Evolutionary conservation across 2,888 invertebrate genomes (phyloP), one percentile per base, ranked within the genome.

Genomic region (Acanthococcus lagerstroemiae): DNA sequence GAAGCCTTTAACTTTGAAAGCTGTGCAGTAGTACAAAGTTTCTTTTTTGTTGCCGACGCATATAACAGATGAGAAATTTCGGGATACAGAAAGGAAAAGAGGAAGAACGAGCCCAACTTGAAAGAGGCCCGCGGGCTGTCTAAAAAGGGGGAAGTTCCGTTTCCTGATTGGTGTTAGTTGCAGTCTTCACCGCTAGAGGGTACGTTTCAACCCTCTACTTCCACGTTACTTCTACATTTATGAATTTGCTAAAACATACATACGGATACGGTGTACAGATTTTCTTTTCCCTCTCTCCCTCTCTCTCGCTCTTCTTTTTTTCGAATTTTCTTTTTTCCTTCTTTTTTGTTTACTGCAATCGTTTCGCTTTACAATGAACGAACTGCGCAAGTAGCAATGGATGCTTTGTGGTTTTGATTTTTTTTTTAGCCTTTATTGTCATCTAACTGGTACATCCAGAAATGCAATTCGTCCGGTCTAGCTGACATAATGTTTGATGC

Each of bases 141-240:
- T 12, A 27, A 52, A 61, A 61, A 61, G 61, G 50, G 57, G 61
- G 61, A 61, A 61, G 61, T 61, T 61, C 61, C 61, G 61, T 50
- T 61, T 61, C 61, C 61, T 61, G 61, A 61, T 61, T 61, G 61
- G 61, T 61, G 61, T 61, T 61, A 61, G 61, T 61, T 61, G 61
- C 61, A 61, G 61, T 61, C 61, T 61, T 61, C 22, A 61, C 61
- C 61, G 61, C 61, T 61, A 61, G 61, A 61, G 61, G 61, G 50
- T 61, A 48, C 30, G 50, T 61, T 61, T 61, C 30, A 61, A 61
- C 61, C 61, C 61, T 61, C 61, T 61, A 50, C 48, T 61, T 50
- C 61, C 48, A 61, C 61, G 61, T 61, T 61, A 61, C 50, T 61
- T 52, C 61, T 61, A 50, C 61, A 61, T 61, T 61, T 61, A 61